Percentiles rank a stretch among this genome's conserved stretches.
Conservation (phyloP, 2,113 vertebrate genomes). For the Cryptotis parvus region DNA sequence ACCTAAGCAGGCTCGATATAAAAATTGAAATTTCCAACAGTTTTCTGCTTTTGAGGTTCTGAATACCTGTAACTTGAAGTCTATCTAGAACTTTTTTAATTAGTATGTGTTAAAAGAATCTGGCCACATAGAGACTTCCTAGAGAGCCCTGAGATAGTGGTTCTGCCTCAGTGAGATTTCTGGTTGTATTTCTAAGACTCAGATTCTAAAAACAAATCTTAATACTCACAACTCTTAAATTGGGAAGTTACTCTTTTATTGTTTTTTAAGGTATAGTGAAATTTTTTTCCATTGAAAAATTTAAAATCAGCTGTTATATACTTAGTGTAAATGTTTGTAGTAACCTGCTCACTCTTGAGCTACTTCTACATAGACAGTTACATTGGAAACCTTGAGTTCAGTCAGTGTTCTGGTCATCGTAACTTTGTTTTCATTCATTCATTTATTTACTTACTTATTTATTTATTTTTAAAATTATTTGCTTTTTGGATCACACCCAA, state of each 20-base stretch:
- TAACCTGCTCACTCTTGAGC: slow-evolving; percentile 1
- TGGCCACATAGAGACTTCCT: slow-evolving; percentile 20
- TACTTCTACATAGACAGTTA: slow-evolving; percentile 35
- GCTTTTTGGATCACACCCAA: too few species aligned
- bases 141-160: slow-evolving; percentile 35
- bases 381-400: slow-evolving; percentile 44
- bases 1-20: slow-evolving; percentile 42
- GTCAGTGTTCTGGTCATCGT: slow-evolving; percentile 48
- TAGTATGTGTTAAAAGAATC: slow-evolving; percentile 26
- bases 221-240: slow-evolving; percentile 27
- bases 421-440: too few species aligned
- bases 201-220: background rate
- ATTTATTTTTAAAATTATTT: too few species aligned
- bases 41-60: slow-evolving; percentile 63
- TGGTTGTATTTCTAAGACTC: slow-evolving; percentile 32
- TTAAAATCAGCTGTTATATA: slow-evolving; percentile 34
- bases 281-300: slow-evolving; percentile 17
- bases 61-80: slow-evolving; percentile 39
- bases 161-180: background rate
- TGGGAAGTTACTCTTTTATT: slow-evolving; percentile 30
- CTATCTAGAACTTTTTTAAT: slow-evolving; percentile 44
- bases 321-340: slow-evolving; percentile 43
- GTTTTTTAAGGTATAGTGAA: background rate
- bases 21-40: slow-evolving; percentile 52
- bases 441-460: too few species aligned